Percentiles rank a stretch among this genome's conserved stretches.
Conservation (phyloP, 30 jellyfish, hydroid and myxozoan species). For the Haliclystus octoradiatus region DNA sequence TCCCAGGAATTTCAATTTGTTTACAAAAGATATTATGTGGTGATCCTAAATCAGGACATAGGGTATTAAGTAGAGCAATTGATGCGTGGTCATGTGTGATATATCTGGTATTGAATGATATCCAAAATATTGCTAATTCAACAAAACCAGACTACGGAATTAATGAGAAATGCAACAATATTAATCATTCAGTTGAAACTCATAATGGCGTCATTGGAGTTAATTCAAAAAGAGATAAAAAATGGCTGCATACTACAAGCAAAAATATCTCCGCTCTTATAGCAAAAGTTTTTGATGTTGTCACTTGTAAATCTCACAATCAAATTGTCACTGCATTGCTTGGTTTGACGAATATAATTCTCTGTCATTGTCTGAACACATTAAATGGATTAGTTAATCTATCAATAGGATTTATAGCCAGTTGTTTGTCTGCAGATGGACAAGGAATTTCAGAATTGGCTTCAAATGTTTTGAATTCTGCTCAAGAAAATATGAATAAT, state of each 20-base stretch:
- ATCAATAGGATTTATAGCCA: constrained; percentile 41
- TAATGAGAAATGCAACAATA: no score
- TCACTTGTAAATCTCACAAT: constrained; percentile 24
- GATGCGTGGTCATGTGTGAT: constrained; percentile 24
- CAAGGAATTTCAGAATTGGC: constrained; percentile 27
- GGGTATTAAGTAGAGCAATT: constrained; percentile 8
- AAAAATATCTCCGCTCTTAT: constrained; percentile 27
- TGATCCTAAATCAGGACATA: constrained; percentile 33
- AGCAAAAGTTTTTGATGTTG: constrained; percentile 30
- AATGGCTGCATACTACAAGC: constrained; percentile 53
- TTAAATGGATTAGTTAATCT: constrained; percentile 22
- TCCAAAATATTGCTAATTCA: not conserved
- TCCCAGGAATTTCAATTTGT: constrained; percentile 61
- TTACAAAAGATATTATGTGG: constrained; percentile 19
- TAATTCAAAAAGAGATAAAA: constrained; percentile 28
- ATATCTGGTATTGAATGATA: constrained; percentile 30
- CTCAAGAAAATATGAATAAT: constrained; percentile 5
- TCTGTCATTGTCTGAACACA: constrained; percentile 21
- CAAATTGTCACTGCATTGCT: constrained; percentile 37
- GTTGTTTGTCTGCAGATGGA: constrained; percentile 49
- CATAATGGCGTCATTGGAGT: no score
- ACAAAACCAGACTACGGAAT: not conserved
- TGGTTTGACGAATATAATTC: constrained; percentile 14
- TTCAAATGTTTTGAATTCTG: constrained; percentile 6
- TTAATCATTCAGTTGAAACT: no score